These are phyloP conservation scores for Helobdella robusta DNA, from an alignment of 2,888 invertebrate genomes.

Conservation along the genomic window DNA sequence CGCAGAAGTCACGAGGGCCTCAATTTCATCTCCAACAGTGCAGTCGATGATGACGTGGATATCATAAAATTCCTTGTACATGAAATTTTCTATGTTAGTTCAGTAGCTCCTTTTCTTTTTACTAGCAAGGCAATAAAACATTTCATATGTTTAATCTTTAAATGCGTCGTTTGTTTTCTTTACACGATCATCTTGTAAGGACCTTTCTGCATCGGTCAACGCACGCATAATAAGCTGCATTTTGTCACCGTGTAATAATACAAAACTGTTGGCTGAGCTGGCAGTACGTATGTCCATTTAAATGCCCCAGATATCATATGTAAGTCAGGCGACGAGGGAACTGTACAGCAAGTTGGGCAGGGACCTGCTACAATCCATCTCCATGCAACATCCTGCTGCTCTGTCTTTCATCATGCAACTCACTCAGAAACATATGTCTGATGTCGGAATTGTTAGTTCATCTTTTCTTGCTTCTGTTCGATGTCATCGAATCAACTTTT, in stretches of 20 bases:
- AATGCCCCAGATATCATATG: conserved; percentile 66
- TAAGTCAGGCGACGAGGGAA: conserved; percentile 62
- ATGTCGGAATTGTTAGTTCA: conserved; percentile 54
- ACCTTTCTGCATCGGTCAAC: too few species aligned
- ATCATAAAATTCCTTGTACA: conserved; percentile 61
- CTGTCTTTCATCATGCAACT: conserved; percentile 59
- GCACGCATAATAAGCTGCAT: too few species aligned
- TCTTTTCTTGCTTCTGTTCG: too few species aligned
- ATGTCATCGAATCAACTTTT: neutral
- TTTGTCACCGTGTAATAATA: too few species aligned
- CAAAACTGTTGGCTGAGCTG: too few species aligned
- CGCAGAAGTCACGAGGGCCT: neutral
- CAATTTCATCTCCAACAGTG: too few species aligned
- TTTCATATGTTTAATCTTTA: too few species aligned
- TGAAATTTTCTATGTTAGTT: conserved; percentile 56
- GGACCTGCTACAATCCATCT: conserved; percentile 63
- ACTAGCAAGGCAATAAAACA: too few species aligned
- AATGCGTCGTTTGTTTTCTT: too few species aligned
- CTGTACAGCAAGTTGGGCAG: conserved; percentile 61
- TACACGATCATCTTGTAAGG: too few species aligned
- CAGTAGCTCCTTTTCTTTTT: too few species aligned
- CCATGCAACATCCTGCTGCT: conserved; percentile 61
- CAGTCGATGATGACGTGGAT: conserved; percentile 54
- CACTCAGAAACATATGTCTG: conserved; percentile 51
- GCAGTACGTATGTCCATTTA: too few species aligned